Base-by-base conservation (phyloP, 2,888 invertebrate genomes). In the Pollenia angustigena region DNA sequence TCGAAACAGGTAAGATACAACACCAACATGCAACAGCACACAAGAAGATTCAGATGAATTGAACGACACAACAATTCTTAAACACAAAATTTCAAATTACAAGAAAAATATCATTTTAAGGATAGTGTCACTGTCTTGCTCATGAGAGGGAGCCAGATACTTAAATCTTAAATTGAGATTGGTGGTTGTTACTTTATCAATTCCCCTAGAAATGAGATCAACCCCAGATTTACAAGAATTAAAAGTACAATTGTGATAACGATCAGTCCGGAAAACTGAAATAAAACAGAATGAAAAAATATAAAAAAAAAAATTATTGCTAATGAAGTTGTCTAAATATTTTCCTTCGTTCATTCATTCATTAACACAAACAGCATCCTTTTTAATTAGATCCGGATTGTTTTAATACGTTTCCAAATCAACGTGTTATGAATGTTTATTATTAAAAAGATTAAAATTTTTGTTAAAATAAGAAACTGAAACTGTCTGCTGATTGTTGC, bases 311-410 rank as follows among this genome's bases (percentile, higher is more conserved):
- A 64, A 44, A 66, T 64, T 42, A 32, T 14, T 44, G 42, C 74
- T 79, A 85, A 85, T 85, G 74, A 80, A 85, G 74, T 80, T 85
- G 79, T 84, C 74, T n/a, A 52, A 60, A 66, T 74, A 54, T 40
- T 74, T 74, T 54, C 52, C n/a, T 79, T 68, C 14, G 40, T 48
- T 52, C 4, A 60, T 54, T 54, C 62, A 42, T 44, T 23, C 32
- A 40, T 68, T 48, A 48, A 60, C 52, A 7, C 44, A 9, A 56
- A 14, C 81, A 87, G 87, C 87, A 87, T 87, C 87, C 84, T 87
- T 81, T 83, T 87, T 87, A 84, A 84, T 84, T 81, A 87, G 87
- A 87, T 87, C 87, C 87, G 87, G 84, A 81, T 78, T 76, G 16
- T 52, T 82, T 69, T 32, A 68, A 82, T 75, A 40, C 32, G 60